Conservation (phyloP, 2,113 vertebrate genomes). For the Anarrhichthys ocellatus region DNA sequence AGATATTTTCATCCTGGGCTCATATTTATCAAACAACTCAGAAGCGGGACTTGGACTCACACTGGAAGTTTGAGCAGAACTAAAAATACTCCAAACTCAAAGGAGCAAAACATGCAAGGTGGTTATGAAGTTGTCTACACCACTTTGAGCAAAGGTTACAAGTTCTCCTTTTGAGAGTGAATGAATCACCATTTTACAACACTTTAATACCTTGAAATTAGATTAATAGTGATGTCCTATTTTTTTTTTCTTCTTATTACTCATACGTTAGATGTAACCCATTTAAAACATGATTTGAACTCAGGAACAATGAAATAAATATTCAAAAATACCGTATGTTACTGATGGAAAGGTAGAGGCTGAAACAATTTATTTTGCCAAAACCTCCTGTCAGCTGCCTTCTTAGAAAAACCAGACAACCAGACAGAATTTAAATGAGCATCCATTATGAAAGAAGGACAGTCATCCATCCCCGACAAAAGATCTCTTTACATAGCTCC, state of each 20-base stretch:
- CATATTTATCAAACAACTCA: conserved; percentile 51
- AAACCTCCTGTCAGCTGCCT: conserved; percentile 11
- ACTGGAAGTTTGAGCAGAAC: conserved; percentile 27
- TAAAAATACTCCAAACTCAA: conserved; percentile 47
- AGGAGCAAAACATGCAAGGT: conserved; percentile 9
- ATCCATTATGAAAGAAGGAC: conserved; percentile 10
- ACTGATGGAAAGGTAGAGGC: neutral
- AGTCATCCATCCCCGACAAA: conserved; percentile 1
- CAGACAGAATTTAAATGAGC: conserved; percentile 35
- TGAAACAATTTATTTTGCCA: neutral
- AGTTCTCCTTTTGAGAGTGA: conserved; percentile 1
- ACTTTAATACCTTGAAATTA: neutral
- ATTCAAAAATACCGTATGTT: neutral
- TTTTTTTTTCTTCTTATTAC: neutral
- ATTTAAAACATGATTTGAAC: neutral
- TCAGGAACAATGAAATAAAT: neutral
- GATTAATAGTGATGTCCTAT: neutral
- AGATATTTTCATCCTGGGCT: conserved; percentile 55
- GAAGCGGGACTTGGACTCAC: conserved; percentile 29
- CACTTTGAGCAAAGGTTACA: conserved; percentile 34
- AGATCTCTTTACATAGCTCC: conserved; percentile 2
- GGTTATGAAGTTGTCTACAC: conserved; percentile 19
- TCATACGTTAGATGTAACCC: neutral
- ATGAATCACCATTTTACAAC: conserved; percentile 3
- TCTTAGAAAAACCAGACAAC: conserved; percentile 26